A percentile compares a stretch with the other conserved stretches of the same genome.
phyloP scores from a whole-genome alignment of 2,113 vertebrate genomes.

The Eulemur rufifrons region DNA sequence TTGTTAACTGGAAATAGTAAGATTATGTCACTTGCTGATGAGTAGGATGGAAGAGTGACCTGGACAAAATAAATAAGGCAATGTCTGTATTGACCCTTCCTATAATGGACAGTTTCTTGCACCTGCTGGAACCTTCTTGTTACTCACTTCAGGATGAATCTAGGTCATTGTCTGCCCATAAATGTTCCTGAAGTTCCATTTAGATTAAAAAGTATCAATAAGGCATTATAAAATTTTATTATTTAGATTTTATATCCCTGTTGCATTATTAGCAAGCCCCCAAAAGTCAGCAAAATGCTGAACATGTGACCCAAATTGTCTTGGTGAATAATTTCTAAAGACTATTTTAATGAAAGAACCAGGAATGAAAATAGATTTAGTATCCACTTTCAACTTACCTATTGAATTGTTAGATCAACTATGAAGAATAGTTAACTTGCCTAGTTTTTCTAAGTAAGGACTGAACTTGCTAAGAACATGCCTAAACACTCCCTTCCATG shows the following conservation, averaged over 20 bases:
- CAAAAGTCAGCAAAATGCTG: not conserved
- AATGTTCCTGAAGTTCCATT: not conserved
- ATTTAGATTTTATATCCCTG: not conserved
- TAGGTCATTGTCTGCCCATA: not conserved
- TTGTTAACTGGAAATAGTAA: not conserved
- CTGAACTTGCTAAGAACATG: not conserved
- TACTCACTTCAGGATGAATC: not conserved
- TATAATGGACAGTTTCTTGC: not conserved
- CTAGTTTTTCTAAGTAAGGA: not conserved
- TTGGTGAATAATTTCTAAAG: not conserved
- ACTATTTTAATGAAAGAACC: not conserved
- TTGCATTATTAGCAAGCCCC: not conserved
- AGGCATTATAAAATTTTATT: not conserved
- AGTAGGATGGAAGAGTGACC: not conserved
- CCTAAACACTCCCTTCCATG: fast-evolving
- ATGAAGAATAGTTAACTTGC: not conserved
- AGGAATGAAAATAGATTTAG: not conserved
- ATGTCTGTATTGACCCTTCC: not conserved
- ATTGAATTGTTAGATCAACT: not conserved
- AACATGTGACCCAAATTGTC: not conserved
- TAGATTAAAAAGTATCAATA: not conserved
- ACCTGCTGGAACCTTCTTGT: not conserved
- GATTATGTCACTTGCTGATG: not conserved
- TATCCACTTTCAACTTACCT: not conserved
- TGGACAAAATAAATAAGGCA: not conserved